Conservation (phyloP, 2,113 vertebrate genomes). For the Haemorhous mexicanus region DNA sequence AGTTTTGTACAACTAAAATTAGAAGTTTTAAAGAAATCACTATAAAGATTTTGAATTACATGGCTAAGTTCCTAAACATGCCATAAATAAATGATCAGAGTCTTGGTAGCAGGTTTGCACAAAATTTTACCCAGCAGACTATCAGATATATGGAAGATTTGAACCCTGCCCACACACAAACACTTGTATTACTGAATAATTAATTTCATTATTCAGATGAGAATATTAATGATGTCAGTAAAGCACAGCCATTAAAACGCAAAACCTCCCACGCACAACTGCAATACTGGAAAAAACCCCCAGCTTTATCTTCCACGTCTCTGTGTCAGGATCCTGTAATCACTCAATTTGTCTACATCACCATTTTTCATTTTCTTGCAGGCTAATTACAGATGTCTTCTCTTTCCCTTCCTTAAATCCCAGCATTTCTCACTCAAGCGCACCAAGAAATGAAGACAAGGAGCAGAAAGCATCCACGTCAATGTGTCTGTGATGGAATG, state of each 20-base stretch:
- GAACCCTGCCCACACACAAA: not conserved
- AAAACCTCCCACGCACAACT: not conserved
- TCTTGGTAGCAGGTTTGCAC: not conserved
- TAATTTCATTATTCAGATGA: not conserved
- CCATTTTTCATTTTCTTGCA: not conserved
- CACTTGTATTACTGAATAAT: not conserved
- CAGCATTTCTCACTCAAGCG: not conserved
- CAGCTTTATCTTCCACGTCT: not conserved
- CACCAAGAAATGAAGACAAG: not conserved
- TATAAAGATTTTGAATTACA: not conserved
- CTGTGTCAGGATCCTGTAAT: not conserved
- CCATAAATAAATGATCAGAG: not conserved
- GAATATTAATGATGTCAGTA: not conserved
- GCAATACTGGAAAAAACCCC: not conserved
- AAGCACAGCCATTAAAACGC: not conserved
- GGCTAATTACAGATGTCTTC: not conserved
- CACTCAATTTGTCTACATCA: not conserved
- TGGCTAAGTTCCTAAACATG: accelerated
- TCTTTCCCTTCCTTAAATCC: not conserved
- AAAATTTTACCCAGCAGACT: not conserved
- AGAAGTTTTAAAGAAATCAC: not conserved
- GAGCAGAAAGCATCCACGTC: not conserved
- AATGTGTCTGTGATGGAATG: accelerated
- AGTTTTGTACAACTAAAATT: not conserved
- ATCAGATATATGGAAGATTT: not conserved